Base-by-base conservation (phyloP, 2,797 vertebrate species). In the Scleropages formosus region DNA sequence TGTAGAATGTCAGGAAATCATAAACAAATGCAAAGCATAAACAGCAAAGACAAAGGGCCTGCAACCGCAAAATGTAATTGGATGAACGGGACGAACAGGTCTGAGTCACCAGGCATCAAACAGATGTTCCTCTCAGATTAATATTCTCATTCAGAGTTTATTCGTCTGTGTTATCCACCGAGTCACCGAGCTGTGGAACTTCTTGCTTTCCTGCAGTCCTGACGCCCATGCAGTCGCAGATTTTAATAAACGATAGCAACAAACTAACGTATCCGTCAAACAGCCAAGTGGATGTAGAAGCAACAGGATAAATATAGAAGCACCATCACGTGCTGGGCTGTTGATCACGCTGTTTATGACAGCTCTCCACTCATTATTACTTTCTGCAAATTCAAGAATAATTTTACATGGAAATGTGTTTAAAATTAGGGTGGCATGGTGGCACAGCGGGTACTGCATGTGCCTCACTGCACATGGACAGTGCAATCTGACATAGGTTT, bases 51-150 rank as follows among this genome's bases (percentile, higher is more conserved):
- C 53, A 22, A 63, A 69, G 18, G 51, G 67, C n/a, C 24, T 47
- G 39, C 24, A n/a, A 15, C 13, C 61, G 27, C 31, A 44, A 69
- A 75, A 65, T 72, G 8, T 16, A 64, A 59, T n/a, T 16, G 26
- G 72, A 56, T 8, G 46, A 27, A 72, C 13, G 20, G 66, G 62
- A 18, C 12, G 16, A 65, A 53, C 62, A 22, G 62, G 53, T 15
- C 44, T 61, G 61, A 74, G 68, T 65, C 65, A 75, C 39, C 31
- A n/a, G 1, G 44, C 15, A 61, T 31, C 74, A 78, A 79, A 86
- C 85, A 85, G 83, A 88, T 87, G 81, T 88, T 87, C 82, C 80
- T 69, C 75, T 22, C 47, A 87, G 86, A 87, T 89, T 83, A 86
- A 88, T 86, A 85, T 81, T 89, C 79, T 80, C 53, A 10, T 12